These are phyloP conservation scores for Buathra laborator DNA, from an alignment of 2,888 invertebrate genomes.

Conservation along the genomic window DNA sequence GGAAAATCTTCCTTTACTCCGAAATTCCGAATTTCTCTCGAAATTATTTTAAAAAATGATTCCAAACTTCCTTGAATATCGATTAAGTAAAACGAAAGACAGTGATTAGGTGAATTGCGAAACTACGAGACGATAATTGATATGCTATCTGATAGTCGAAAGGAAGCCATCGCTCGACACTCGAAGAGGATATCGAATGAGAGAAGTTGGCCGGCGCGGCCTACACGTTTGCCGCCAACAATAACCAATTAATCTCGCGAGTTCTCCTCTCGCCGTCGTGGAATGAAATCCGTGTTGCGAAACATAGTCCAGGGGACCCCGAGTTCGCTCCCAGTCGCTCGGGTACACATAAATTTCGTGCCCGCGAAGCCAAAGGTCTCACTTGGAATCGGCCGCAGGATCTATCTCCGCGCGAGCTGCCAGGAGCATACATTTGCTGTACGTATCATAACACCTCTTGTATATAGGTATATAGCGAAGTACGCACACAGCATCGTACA, in stretches of 20 bases:
- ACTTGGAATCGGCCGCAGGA: conserved; percentile 31
- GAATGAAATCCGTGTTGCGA: conserved; percentile 41
- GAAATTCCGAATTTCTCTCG: too few species aligned
- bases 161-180: neutral
- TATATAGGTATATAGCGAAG: neutral
- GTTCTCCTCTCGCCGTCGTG: conserved; percentile 19
- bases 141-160: neutral
- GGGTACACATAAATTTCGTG: conserved; percentile 44
- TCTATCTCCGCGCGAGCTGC: conserved; percentile 32
- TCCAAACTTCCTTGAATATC: too few species aligned
- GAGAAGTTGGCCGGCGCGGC: neutral
- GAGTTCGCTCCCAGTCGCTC: conserved; percentile 14
- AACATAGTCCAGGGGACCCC: neutral
- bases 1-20: too few species aligned
- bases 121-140: neutral
- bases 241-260: conserved; percentile 54
- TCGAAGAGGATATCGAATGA: neutral
- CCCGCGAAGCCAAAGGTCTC: conserved; percentile 22
- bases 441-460: conserved; percentile 16
- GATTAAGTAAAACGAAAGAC: too few species aligned
- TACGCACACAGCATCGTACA: conserved; percentile 3
- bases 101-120: too few species aligned
- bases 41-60: too few species aligned
- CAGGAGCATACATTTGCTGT: conserved; percentile 15
- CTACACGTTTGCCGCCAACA: conserved; percentile 34